Base-by-base conservation (phyloP, 1,140 invertebrate genomes). In the Pseudomyrmex dendroicus region DNA sequence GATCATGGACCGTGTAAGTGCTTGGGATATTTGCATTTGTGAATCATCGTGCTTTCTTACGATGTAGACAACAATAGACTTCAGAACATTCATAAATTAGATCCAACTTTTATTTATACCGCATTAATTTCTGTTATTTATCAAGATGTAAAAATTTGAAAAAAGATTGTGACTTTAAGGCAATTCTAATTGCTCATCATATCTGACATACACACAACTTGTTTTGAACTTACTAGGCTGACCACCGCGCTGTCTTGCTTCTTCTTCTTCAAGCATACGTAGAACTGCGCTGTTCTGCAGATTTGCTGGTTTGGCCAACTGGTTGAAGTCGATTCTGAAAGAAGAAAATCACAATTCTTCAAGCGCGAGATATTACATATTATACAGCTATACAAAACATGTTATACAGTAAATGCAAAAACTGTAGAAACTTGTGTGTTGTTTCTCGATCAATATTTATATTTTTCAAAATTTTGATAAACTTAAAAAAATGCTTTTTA, bases 231-330 rank as follows among this genome's bases (percentile, higher is more conserved):
- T 94, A 97, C 96, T 95, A 59, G 95, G 95, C 84, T 94, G 94
- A 73, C 95, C 95, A 89, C 94, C 94, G 82, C 95, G 95, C 89
- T 95, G 95, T 92, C 96, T 93, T 84, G 94, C 92, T 94, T 98
- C 97, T 91, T 97, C 97, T 91, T 97, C 97, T 90, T 97, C 97
- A 35, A 97, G 95, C 96, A 97, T 97, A 59, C 96, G 95, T 64
- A 98, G 93, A 67, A 97, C 97, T 56, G 97, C 97, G 25, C 97
- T 97, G 91, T 97, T 97, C 88, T 97, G 96, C 87, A 98, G 94
- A 93, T 97, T 97, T 48, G 96, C 92, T 46, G 97, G 97, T 90
- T 97, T 97, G 20, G 96, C 94, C 84, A 95, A 95, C 87, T 96
- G 95, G 87, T 96, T 95, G 92, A 97, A 97, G 92, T 97, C 96